phyloP scores from a whole-genome alignment of 2,888 invertebrate species.

The Drosophila gaucha region DNA sequence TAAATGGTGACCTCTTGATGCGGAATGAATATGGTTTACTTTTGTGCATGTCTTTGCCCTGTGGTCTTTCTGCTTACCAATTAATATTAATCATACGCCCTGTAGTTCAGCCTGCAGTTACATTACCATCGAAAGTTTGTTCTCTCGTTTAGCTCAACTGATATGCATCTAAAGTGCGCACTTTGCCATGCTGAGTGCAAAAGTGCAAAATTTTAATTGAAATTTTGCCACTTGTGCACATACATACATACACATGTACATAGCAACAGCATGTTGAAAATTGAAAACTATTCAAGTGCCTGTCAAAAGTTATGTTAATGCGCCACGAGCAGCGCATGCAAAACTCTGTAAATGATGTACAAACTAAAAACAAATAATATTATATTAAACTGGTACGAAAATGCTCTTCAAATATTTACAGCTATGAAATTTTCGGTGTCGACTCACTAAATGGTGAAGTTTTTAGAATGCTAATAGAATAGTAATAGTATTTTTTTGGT shows the following conservation, averaged over 20 bases:
- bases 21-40: neutral
- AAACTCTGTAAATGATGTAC: slow-evolving; percentile 9
- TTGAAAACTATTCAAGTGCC: slow-evolving; percentile 16
- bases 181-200: slow-evolving; percentile 14
- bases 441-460: too few species aligned
- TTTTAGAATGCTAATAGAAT: too few species aligned
- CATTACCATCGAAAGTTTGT: slow-evolving; percentile 10
- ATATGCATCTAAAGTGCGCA: slow-evolving; percentile 27
- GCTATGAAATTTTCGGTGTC: neutral
- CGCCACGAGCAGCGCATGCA: slow-evolving; percentile 1
- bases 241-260: slow-evolving; percentile 7
- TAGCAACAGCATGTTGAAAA: slow-evolving; percentile 10
- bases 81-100: slow-evolving; percentile 50
- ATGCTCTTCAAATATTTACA: neutral
- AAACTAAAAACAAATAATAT: neutral
- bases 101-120: slow-evolving; percentile 2
- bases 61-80: neutral
- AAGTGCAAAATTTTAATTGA: slow-evolving; percentile 37
- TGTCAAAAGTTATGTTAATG: slow-evolving; percentile 24
- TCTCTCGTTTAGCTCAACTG: neutral
- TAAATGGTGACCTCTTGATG: neutral
- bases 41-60: neutral
- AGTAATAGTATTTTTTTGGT: too few species aligned
- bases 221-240: slow-evolving; percentile 31
- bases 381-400: neutral